These are phyloP conservation scores for Chymomyza procnemis DNA, from an alignment of 2,888 invertebrate species.

Conservation along the genomic window DNA sequence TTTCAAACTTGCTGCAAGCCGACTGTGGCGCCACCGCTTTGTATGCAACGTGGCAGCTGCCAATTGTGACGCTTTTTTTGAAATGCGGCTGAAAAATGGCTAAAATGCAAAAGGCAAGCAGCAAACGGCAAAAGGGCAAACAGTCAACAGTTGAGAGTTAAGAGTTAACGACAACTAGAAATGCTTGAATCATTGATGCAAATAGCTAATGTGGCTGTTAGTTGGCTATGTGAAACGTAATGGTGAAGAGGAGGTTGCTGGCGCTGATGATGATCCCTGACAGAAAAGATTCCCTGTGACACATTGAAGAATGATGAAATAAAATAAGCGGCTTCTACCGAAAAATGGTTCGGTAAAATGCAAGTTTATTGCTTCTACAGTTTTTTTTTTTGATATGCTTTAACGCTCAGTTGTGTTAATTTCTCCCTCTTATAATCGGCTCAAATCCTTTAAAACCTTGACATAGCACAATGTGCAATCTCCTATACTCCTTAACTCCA, in stretches of 20 bases:
- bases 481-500: not conserved
- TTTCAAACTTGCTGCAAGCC: conserved; percentile 15
- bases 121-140: not conserved
- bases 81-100: conserved; percentile 18
- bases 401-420: no score
- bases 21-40: conserved; percentile 11
- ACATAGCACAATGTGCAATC: not conserved
- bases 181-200: conserved; percentile 1
- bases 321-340: no score
- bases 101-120: not conserved
- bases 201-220: conserved; percentile 38
- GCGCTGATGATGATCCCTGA: conserved; percentile 12
- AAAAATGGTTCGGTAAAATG: not conserved
- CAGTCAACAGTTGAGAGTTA: not conserved
- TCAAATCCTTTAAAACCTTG: no score
- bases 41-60: conserved; percentile 24
- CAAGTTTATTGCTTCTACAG: no score
- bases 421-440: no score
- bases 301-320: no score
- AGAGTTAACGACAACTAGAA: not conserved
- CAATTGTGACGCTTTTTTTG: conserved; percentile 28
- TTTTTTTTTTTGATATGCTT: no score
- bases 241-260: conserved; percentile 9
- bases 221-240: conserved; percentile 31
- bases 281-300: no score